These are phyloP conservation scores for Macrocentrus cingulum DNA, from an alignment of 1,140 invertebrate genomes.

Conservation along the genomic window DNA sequence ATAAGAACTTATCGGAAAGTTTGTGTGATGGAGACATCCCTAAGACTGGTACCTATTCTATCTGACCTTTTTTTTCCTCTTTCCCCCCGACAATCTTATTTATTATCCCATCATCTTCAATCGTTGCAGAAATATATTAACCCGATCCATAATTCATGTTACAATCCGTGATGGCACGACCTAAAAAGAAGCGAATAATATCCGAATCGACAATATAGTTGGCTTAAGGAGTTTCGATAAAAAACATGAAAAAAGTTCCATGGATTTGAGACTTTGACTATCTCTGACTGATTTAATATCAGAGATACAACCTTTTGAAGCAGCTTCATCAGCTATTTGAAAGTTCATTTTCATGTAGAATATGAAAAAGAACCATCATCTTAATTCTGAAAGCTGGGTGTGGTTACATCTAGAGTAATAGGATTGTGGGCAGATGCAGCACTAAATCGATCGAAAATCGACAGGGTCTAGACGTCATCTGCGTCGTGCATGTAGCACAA, in stretches of 20 bases:
- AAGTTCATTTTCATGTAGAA: no score
- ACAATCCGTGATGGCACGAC: conserved; percentile 24
- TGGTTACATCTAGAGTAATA: conserved; percentile 5
- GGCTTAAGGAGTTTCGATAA: no score
- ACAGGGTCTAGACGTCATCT: background rate
- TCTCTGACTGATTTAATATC: no score
- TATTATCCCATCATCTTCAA: conserved; percentile 4
- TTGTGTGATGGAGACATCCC: conserved; percentile 23
- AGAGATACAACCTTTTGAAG: no score
- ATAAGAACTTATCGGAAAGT: conserved; percentile 26
- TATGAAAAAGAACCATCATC: no score
- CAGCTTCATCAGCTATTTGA: no score
- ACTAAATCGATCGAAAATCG: conserved; percentile 11
- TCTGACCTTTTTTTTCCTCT: conserved; percentile 6
- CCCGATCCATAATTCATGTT: conserved; percentile 22
- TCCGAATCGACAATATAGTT: no score
- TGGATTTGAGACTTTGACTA: no score
- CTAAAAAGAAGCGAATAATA: background rate
- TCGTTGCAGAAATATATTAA: background rate
- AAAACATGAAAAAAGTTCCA: no score
- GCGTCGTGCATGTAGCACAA: background rate
- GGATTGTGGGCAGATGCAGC: background rate
- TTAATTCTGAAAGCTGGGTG: conserved; percentile 1
- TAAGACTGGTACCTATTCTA: conserved; percentile 28
- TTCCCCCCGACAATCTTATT: conserved; percentile 10